A percentile compares a stretch with the other conserved stretches of the same genome.
phyloP scores from a whole-genome alignment of 2,113 vertebrate genomes.

The Myrmecophaga tridactyla region DNA sequence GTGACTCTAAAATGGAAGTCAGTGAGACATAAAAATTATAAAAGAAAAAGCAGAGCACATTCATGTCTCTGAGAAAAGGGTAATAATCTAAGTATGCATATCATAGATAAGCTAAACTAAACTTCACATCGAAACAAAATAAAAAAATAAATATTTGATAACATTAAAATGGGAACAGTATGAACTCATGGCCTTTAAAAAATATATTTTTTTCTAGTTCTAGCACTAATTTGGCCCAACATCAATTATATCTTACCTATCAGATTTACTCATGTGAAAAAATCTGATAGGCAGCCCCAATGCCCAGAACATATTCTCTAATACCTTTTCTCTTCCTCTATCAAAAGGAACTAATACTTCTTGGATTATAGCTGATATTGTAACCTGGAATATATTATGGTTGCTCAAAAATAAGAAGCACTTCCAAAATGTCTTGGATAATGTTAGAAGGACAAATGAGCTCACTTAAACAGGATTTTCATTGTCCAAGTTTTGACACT shows the following conservation, averaged over 20 bases:
- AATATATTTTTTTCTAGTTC: background rate
- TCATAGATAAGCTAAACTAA: background rate
- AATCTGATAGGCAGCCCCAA: background rate
- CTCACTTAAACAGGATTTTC: background rate
- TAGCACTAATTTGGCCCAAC: background rate
- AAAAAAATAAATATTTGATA: background rate
- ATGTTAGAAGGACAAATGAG: background rate
- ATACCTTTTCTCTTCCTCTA: background rate
- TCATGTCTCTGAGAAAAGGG: background rate
- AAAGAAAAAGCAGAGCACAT: background rate
- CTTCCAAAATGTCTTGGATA: background rate
- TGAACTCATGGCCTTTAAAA: background rate
- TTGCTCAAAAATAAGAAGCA: background rate
- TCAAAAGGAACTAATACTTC: background rate
- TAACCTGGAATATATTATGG: background rate
- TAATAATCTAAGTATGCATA: background rate
- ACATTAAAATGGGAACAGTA: background rate
- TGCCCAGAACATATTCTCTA: background rate
- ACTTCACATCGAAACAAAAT: background rate
- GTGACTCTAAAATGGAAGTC: background rate
- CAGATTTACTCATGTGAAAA: background rate
- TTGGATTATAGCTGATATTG: background rate
- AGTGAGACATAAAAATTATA: background rate
- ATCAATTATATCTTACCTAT: background rate
- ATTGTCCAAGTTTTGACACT: background rate